Evolutionary conservation across 2,113 vertebrate genomes (phyloP).

Genomic region (Erythrocercus mccallii): DNA sequence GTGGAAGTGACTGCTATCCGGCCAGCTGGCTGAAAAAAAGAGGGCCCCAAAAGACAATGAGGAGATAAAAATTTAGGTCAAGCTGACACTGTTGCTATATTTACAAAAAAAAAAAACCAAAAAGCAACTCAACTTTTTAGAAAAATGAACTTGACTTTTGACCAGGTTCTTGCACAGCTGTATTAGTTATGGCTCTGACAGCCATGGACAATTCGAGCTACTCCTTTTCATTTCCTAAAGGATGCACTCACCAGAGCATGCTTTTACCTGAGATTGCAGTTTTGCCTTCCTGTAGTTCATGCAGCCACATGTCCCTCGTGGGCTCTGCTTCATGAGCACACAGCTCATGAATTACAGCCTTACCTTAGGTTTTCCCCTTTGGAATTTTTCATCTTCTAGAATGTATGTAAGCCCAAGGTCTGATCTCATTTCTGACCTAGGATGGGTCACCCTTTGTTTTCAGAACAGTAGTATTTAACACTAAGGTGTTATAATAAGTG

Average conservation of each 20-base stretch:
- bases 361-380: neutral
- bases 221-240: neutral
- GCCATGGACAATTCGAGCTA: neutral
- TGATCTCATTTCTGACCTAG: neutral
- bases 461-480: neutral
- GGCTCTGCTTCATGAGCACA: neutral
- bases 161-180: neutral
- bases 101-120: neutral
- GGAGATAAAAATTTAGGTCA: neutral
- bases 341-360: neutral
- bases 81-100: neutral
- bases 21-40: neutral
- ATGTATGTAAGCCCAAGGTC: neutral
- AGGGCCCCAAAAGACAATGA: neutral
- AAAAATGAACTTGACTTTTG: neutral
- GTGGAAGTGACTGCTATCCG: neutral
- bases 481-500: neutral
- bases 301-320: neutral
- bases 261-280: neutral
- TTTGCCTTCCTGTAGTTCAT: neutral
- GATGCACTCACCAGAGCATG: neutral
- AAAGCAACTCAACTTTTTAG: neutral
- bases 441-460: neutral
- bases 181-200: neutral
- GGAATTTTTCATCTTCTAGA: neutral